Evolutionary conservation across 2,888 invertebrate genomes (phyloP).

Genomic region (Phortica magna): DNA sequence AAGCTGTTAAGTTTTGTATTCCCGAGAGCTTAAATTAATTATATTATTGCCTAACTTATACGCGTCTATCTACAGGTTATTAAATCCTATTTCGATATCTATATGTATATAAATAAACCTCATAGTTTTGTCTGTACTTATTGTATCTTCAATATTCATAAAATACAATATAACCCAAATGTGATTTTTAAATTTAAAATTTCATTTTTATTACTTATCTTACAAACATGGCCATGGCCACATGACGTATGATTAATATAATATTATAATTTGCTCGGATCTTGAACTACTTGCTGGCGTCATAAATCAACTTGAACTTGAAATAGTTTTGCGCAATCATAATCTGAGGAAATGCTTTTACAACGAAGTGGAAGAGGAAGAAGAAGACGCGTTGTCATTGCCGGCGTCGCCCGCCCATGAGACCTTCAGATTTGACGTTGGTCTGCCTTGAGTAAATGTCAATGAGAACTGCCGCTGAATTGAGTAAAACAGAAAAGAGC

Average conservation of each 20-base stretch:
- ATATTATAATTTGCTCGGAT: neutral
- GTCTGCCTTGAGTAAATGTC: neutral
- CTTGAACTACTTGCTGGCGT: neutral
- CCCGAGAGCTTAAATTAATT: neutral
- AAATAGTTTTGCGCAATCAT: neutral
- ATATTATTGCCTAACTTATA: neutral
- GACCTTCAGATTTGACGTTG: neutral
- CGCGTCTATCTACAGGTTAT: neutral
- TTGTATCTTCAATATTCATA: neutral
- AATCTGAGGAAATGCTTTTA: neutral
- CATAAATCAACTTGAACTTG: neutral
- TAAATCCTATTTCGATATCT: neutral
- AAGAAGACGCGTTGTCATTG: conserved; percentile 11
- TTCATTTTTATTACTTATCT: neutral
- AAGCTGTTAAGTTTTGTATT: neutral
- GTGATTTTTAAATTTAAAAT: conserved; percentile 36
- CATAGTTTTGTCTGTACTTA: neutral
- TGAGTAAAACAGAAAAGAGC: conserved; percentile 35
- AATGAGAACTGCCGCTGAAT: neutral
- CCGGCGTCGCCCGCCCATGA: neutral
- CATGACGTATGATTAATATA: neutral
- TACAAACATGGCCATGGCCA: neutral
- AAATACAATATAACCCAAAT: neutral
- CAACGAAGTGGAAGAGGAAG: neutral
- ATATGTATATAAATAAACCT: neutral